Evolutionary conservation across 2,888 invertebrate species (phyloP).

Genomic region (Amphipoea oculea): DNA sequence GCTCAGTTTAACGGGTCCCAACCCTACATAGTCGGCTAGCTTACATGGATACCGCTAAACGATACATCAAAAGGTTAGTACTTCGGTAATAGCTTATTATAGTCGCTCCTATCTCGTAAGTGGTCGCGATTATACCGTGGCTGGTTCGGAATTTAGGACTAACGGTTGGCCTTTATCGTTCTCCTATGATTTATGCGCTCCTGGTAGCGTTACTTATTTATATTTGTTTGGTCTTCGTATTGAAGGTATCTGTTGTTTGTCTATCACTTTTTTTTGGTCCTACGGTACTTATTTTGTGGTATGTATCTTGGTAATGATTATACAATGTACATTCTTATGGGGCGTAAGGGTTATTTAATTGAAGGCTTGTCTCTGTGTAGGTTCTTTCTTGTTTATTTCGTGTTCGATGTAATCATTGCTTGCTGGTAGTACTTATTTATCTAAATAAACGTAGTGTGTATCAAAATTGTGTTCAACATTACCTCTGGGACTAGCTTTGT

Average conservation of each 20-base stretch:
- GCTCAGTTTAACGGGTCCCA: constrained; percentile 83
- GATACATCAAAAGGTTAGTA: constrained; percentile 87
- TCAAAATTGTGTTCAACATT: not conserved
- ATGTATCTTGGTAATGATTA: constrained; percentile 30
- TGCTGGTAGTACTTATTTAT: not conserved
- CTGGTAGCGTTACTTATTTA: constrained; percentile 69
- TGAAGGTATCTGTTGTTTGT: constrained; percentile 26
- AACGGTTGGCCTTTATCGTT: constrained; percentile 76
- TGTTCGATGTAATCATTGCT: constrained; percentile 10
- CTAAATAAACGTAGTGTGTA: not conserved
- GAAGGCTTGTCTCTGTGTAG: not conserved
- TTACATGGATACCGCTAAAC: constrained; percentile 88
- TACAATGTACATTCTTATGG: constrained; percentile 32
- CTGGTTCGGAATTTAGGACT: constrained; percentile 79
- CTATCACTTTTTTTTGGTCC: constrained; percentile 37
- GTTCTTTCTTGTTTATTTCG: not conserved
- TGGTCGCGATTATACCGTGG: constrained; percentile 78
- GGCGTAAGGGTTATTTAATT: constrained; percentile 39
- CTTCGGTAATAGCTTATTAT: constrained; percentile 83
- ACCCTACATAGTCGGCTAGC: constrained; percentile 82
- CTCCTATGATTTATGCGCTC: constrained; percentile 71
- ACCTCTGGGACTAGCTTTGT: not conserved
- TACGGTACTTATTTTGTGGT: constrained; percentile 27
- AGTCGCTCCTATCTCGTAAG: constrained; percentile 69
- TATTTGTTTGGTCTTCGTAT: constrained; percentile 51